Evolutionary conservation across 1,140 invertebrate genomes (phyloP), one percentile per base, ranked within the genome.

Genomic region (Drosophila lacteicornis): DNA sequence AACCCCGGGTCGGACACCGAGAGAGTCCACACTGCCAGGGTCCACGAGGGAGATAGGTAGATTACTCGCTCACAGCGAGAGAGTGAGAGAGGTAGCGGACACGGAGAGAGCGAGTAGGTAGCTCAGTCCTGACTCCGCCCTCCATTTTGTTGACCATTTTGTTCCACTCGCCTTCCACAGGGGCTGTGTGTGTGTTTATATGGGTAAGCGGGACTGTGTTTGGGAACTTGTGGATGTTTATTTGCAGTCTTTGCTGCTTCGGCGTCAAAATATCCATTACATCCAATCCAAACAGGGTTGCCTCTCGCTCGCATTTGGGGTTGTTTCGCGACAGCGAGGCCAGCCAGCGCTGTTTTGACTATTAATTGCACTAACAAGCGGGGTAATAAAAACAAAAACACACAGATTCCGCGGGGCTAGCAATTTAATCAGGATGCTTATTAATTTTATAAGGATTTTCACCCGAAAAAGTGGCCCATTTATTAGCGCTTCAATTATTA

Each of bases 231-330:
- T 88, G 85, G 85, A 88, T 88, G 85, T 88, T 92, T 92, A 91
- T 92, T 91, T 92, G 85, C 83, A 80, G 77, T 79, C 78, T 83
- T 88, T 82, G 80, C 78, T 90, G 87, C 70, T 71, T 84, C 84
- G 71, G 82, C 91, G 91, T 92, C 91, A 92, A 92, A 92, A 92
- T 92, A 92, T 92, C 84, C 83, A 92, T 92, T 92, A 92, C 82
- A 91, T 75, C 82, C 81, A 91, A 92, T 91, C 87, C 79, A 91
- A 92, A 92, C 79, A 92, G 87, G 86, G 91, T 78, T 53, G 65
- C 46, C 55, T 43, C 13, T 45, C 53, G 15, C 25, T 15, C 49
- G 15, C 50, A 38, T 4, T 22, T 19, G 42, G 9, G 27, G 45
- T 63, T 58, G 30, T 40, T 47, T 19, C 61, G 17, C 73, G 40